A percentile compares a stretch with the other conserved stretches of the same genome.
phyloP scores from a whole-genome alignment of 2,113 vertebrate species.

The Chlamydotis undulata region DNA sequence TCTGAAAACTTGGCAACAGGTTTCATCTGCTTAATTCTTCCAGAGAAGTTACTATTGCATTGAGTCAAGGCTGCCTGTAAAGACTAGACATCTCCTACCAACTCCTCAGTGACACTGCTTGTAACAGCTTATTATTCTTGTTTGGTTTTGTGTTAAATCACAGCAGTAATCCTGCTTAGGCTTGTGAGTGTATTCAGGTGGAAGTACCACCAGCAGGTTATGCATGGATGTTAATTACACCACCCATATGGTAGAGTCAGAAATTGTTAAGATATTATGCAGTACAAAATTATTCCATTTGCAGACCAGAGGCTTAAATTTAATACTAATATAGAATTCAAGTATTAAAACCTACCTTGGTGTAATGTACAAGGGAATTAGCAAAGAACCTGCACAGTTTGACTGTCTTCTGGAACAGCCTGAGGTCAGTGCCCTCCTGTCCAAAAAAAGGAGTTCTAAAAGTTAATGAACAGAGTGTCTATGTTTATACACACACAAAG shows the following conservation, averaged over 20 bases:
- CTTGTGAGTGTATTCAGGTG: not conserved
- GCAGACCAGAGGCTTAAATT: not conserved
- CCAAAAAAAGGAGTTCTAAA: constrained; percentile 23
- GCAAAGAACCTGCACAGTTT: constrained; percentile 95
- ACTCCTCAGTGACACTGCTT: not conserved
- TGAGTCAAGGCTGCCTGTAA: not conserved
- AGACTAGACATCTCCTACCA: not conserved
- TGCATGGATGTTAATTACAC: not conserved
- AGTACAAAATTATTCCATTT: not conserved
- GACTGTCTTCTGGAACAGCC: constrained; percentile 90
- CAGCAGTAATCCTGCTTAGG: not conserved
- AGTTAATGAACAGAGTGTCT: not conserved
- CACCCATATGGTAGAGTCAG: not conserved
- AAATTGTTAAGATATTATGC: not conserved
- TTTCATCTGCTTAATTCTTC: not conserved
- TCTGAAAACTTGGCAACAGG: not conserved
- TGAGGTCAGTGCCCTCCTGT: constrained; percentile 83
- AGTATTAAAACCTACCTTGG: constrained; percentile 82
- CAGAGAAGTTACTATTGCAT: not conserved
- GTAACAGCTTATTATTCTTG: not conserved
- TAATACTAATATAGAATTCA: not conserved
- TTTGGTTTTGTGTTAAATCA: not conserved
- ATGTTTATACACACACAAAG: too few relatives aligned
- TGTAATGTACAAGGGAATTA: constrained; percentile 93
- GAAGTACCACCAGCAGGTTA: not conserved